Conservation (phyloP, 1,140 invertebrate genomes). For the Drosophila auraria region DNA sequence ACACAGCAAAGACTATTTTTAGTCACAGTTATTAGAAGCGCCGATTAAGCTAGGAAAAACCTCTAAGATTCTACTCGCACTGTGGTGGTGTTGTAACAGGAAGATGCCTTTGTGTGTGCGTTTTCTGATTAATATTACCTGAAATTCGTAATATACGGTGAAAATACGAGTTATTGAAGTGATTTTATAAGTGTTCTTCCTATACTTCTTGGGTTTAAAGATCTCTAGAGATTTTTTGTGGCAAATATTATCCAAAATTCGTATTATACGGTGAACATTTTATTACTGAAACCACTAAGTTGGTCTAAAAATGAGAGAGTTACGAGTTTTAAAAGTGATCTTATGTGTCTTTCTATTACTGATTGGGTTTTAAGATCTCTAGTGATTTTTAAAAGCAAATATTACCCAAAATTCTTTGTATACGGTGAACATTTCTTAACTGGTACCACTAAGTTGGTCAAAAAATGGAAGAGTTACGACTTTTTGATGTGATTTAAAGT, state of each 20-base stretch:
- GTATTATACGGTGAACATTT: neutral
- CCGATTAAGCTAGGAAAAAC: constrained; percentile 8
- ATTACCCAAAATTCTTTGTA: no score
- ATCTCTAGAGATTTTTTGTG: neutral
- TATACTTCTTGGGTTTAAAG: neutral
- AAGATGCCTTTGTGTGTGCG: constrained; percentile 64
- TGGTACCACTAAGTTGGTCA: neutral
- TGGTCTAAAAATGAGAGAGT: no score
- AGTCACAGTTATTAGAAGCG: constrained; percentile 13
- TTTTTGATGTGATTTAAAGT: no score
- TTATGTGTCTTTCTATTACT: neutral
- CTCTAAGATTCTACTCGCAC: constrained; percentile 52
- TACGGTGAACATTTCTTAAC: neutral
- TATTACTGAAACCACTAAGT: no score
- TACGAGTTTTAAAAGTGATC: no score
- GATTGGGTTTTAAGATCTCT: neutral
- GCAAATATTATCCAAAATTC: no score
- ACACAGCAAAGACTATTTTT: constrained; percentile 17
- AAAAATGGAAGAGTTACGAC: neutral
- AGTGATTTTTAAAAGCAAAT: neutral
- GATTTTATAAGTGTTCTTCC: neutral
- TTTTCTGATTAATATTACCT: constrained; percentile 20
- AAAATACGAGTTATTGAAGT: neutral
- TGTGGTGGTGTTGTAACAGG: constrained; percentile 77
- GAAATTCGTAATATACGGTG: neutral